phyloP scores from a whole-genome alignment of 1,140 invertebrate species.

The Lordiphosa collinella region DNA sequence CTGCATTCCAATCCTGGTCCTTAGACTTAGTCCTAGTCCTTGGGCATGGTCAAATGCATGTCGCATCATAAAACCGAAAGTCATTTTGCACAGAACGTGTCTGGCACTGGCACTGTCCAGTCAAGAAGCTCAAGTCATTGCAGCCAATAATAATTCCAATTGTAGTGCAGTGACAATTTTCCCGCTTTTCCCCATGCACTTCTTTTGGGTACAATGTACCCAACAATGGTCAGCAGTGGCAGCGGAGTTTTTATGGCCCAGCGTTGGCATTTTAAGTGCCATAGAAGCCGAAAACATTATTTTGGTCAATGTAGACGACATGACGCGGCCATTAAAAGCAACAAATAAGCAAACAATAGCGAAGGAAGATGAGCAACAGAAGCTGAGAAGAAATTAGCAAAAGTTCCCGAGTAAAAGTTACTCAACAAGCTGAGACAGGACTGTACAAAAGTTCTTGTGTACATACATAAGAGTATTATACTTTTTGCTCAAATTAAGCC shows the following conservation, averaged over 20 bases:
- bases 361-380: slow-evolving; percentile 13
- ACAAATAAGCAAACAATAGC: slow-evolving; percentile 77
- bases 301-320: slow-evolving; percentile 77
- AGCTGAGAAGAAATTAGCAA: slow-evolving; percentile 51
- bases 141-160: slow-evolving; percentile 78
- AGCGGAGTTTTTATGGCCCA: slow-evolving; percentile 64
- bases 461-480: too few species aligned
- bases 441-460: too few species aligned
- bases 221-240: slow-evolving; percentile 67
- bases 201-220: slow-evolving; percentile 71
- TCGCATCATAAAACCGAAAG: slow-evolving; percentile 77
- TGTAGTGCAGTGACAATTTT: slow-evolving; percentile 77
- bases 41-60: slow-evolving; percentile 65
- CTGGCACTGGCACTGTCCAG: slow-evolving; percentile 36
- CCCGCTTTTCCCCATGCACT: slow-evolving; percentile 22
- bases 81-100: slow-evolving; percentile 74
- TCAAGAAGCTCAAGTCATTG: slow-evolving; percentile 77
- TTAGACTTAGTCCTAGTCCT: slow-evolving; percentile 13
- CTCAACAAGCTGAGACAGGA: too few species aligned
- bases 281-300: slow-evolving; percentile 57
- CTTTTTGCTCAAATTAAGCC: too few species aligned
- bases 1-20: slow-evolving; percentile 26
- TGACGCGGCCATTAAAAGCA: slow-evolving; percentile 75
- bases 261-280: slow-evolving; percentile 71
- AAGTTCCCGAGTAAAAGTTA: slow-evolving; percentile 4